phyloP scores from a whole-genome alignment of 2,113 vertebrate species.

The Zosterops borbonicus region DNA sequence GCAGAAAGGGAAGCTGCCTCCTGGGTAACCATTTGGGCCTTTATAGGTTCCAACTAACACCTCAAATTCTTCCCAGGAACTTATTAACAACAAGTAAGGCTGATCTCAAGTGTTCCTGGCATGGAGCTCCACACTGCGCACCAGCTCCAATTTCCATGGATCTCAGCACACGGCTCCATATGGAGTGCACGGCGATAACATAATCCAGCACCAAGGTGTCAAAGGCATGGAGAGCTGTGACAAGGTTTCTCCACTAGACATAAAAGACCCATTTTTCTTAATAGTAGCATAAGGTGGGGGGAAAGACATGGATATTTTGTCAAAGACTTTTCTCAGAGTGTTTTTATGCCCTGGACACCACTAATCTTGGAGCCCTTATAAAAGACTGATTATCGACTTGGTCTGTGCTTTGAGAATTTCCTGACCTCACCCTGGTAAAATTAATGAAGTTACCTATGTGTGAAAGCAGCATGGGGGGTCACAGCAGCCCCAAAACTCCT shows the following conservation, averaged over 20 bases:
- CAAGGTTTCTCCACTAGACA: not conserved
- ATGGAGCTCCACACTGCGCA: not conserved
- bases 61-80: constrained; percentile 32
- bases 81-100: not conserved
- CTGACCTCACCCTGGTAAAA: not conserved
- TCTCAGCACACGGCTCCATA: not conserved
- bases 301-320: not conserved
- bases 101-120: constrained; percentile 34
- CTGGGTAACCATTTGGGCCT: not conserved
- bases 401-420: not conserved
- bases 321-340: not conserved
- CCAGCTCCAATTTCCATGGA: constrained; percentile 16
- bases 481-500: not conserved
- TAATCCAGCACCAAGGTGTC: not conserved
- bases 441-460: not conserved
- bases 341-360: not conserved
- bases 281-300: not conserved
- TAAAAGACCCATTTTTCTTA: not conserved
- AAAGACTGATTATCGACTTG: not conserved
- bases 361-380: not conserved
- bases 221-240: not conserved
- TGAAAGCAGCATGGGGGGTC: not conserved
- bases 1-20: constrained; percentile 6
- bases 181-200: not conserved
- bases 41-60: constrained; percentile 31